phyloP scores from a whole-genome alignment of 1,140 invertebrate species.

The Thrips palmi region DNA sequence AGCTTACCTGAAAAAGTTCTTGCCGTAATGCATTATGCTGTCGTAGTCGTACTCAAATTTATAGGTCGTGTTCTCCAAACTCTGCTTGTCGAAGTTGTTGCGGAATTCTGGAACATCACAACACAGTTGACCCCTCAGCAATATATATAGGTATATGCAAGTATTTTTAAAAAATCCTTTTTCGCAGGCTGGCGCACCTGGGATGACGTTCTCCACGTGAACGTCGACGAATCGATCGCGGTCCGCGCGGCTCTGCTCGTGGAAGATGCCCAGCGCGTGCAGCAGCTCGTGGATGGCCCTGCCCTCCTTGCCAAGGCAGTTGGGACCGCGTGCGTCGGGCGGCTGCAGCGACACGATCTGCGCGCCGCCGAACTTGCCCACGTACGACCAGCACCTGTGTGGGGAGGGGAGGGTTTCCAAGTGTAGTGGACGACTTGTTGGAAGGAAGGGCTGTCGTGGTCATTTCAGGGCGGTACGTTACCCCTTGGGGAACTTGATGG shows the following conservation, averaged over 20 bases:
- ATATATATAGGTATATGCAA: background rate
- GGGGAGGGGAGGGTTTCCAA: too few species aligned
- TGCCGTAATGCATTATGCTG: slow-evolving; percentile 56
- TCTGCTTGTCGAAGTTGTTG: slow-evolving; percentile 39
- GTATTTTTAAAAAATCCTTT: background rate
- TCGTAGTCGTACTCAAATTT: slow-evolving; percentile 49
- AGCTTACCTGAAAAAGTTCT: slow-evolving; percentile 30
- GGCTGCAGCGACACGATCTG: slow-evolving; percentile 44
- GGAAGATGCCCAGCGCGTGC: slow-evolving; percentile 43
- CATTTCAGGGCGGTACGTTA: slow-evolving; percentile 15
- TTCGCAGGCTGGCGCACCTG: slow-evolving; percentile 28
- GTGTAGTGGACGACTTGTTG: too few species aligned
- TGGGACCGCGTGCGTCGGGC: slow-evolving; percentile 32
- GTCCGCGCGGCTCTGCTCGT: slow-evolving; percentile 42
- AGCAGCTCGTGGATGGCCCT: slow-evolving; percentile 44
- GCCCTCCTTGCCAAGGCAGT: slow-evolving; percentile 38
- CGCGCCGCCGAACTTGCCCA: slow-evolving; percentile 40
- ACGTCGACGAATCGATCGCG: slow-evolving; percentile 37
- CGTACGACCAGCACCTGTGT: slow-evolving; percentile 43
- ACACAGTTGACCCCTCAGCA: background rate
- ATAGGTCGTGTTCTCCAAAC: slow-evolving; percentile 36
- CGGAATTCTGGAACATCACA: slow-evolving; percentile 28
- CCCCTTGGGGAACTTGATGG: slow-evolving; percentile 38
- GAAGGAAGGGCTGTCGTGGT: too few species aligned
- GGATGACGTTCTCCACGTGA: slow-evolving; percentile 32